phyloP scores from a whole-genome alignment of 2,888 invertebrate species.

The Hypolimnas misippus region DNA sequence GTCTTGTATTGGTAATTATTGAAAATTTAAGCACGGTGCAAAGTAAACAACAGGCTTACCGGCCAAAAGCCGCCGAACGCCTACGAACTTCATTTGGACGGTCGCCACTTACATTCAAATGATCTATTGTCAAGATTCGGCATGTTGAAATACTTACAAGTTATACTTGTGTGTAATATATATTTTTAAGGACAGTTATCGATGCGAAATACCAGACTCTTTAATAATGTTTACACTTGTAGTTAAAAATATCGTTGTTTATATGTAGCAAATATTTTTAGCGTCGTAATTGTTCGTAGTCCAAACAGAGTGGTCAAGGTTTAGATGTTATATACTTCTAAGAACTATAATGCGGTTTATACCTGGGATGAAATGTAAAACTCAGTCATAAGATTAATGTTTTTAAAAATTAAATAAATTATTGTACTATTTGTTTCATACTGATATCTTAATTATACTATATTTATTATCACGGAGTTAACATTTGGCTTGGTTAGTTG shows the following conservation, averaged over 20 bases:
- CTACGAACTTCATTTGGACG: slow-evolving; percentile 51
- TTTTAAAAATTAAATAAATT: background rate
- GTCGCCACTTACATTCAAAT: slow-evolving; percentile 51
- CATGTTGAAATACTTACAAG: slow-evolving; percentile 44
- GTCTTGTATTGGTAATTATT: slow-evolving; percentile 43
- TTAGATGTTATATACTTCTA: slow-evolving; percentile 17
- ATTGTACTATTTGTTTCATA: too few species aligned
- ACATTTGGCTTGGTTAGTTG: too few species aligned
- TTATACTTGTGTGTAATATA: slow-evolving; percentile 6
- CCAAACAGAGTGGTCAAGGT: slow-evolving; percentile 24
- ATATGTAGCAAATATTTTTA: slow-evolving; percentile 10
- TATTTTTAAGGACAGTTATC: slow-evolving; percentile 3
- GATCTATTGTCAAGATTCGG: slow-evolving; percentile 52
- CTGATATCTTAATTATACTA: background rate
- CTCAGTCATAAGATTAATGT: background rate
- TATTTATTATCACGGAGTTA: too few species aligned
- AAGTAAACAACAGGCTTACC: slow-evolving; percentile 52
- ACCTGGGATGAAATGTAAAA: background rate
- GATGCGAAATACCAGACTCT: slow-evolving; percentile 8
- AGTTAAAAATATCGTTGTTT: slow-evolving; percentile 8
- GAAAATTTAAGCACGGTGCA: slow-evolving; percentile 45
- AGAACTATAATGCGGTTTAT: slow-evolving; percentile 21
- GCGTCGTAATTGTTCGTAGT: slow-evolving; percentile 25
- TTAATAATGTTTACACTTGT: background rate
- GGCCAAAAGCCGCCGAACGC: slow-evolving; percentile 49